A percentile compares a stretch with the other conserved stretches of the same genome.
Evolutionary conservation across 2,797 vertebrate genomes (phyloP).

Genomic region (Oceanodroma leucorhoa): DNA sequence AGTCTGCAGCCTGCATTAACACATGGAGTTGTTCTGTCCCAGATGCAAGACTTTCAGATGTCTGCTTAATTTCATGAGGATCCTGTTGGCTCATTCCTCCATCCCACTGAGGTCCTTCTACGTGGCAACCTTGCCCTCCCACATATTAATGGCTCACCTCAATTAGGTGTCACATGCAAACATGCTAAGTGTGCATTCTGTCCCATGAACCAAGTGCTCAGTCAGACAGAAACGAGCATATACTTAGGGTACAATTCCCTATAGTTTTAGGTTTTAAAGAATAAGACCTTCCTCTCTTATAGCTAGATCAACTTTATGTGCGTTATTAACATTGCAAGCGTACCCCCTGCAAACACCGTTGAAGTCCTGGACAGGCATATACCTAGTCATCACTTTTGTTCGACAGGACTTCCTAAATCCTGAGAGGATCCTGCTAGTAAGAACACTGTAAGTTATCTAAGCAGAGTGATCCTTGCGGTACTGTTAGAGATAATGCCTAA

Average conservation of each 20-base stretch:
- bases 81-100: neutral
- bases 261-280: neutral
- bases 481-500: neutral
- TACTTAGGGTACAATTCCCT: neutral
- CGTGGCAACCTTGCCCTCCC: fast-evolving
- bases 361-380: neutral
- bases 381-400: neutral
- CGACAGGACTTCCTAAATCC: neutral
- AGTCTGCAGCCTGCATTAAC: neutral
- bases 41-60: neutral
- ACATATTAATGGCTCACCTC: neutral
- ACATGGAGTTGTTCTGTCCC: neutral
- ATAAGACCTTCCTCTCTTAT: neutral
- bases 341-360: neutral
- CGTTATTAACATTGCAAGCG: neutral
- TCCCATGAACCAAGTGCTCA: neutral
- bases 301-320: neutral
- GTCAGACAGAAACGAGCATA: neutral
- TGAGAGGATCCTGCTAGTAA: neutral
- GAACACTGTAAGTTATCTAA: neutral
- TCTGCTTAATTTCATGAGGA: neutral
- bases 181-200: neutral
- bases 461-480: neutral
- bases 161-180: neutral
- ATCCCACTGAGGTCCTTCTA: neutral